A percentile compares a stretch with the other conserved stretches of the same genome.
Conservation (phyloP, 2,113 vertebrate genomes). For the Cyprinodon tularosa region DNA sequence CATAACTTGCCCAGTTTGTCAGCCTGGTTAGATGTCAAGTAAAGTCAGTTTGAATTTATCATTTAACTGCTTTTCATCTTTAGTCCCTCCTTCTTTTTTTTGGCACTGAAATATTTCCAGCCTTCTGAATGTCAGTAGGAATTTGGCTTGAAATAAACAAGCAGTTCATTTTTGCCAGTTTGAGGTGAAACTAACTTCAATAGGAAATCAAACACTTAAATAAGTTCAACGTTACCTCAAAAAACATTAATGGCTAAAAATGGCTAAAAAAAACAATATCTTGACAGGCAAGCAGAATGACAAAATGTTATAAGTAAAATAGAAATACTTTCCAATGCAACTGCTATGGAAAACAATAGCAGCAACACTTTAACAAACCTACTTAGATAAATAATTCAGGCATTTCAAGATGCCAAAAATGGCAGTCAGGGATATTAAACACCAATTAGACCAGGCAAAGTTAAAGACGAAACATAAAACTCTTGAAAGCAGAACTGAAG, state of each 20-base stretch:
- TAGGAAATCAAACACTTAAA: neutral
- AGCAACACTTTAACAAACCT: constrained; percentile 33
- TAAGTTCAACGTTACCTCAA: neutral
- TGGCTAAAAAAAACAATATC: too few relatives aligned
- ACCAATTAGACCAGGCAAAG: neutral
- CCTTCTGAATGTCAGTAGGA: too few relatives aligned
- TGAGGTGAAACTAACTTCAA: neutral
- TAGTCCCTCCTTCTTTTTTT: neutral
- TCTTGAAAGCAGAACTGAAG: neutral
- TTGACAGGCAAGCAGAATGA: neutral
- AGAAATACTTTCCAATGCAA: neutral
- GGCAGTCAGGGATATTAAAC: neutral
- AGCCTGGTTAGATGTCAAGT: neutral
- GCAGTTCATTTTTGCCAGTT: neutral
- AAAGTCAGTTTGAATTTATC: neutral
- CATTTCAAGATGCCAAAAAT: constrained; percentile 38
- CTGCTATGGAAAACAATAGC: neutral
- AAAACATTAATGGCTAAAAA: neutral
- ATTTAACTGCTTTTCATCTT: neutral
- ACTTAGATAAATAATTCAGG: constrained; percentile 55
- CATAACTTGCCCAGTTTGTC: neutral
- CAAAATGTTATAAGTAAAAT: neutral
- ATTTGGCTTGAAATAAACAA: too few relatives aligned
- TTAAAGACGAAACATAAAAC: neutral
- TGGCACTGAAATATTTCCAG: too few relatives aligned